Conservation (phyloP, 2,797 vertebrate genomes). For the Pyrocephalus nanus region DNA sequence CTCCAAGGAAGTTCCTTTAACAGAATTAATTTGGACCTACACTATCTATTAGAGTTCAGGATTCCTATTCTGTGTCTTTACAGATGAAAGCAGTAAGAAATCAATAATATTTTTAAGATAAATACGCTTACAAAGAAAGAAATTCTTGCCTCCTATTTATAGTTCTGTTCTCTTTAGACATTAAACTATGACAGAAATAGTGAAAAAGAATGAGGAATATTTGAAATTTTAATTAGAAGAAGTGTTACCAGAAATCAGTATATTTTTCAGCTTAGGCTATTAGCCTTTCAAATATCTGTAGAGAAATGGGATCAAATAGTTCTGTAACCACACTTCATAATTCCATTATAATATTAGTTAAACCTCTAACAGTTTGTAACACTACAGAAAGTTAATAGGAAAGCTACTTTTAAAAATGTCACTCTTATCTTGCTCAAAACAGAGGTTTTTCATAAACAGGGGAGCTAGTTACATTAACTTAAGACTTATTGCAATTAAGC, state of each 20-base stretch:
- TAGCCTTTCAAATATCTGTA: conserved; percentile 33
- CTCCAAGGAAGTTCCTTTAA: neutral
- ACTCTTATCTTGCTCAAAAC: neutral
- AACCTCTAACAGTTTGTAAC: neutral
- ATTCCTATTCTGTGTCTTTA: neutral
- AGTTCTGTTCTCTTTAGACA: neutral
- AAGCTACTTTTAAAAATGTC: neutral
- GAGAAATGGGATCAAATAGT: conserved; percentile 31
- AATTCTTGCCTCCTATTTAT: neutral
- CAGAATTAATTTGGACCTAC: neutral
- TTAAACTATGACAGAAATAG: neutral
- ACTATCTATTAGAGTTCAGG: neutral
- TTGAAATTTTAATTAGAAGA: conserved; percentile 26
- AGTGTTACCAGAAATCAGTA: conserved; percentile 47
- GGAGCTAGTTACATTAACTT: neutral
- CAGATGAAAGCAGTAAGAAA: neutral
- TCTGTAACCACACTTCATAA: conserved; percentile 40
- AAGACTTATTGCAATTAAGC: neutral
- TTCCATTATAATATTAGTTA: conserved; percentile 35
- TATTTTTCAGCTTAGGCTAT: neutral
- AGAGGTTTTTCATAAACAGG: neutral
- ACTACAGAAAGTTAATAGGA: neutral
- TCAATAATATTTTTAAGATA: neutral
- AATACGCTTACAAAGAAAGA: neutral
- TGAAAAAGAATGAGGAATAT: conserved; percentile 29